Evolutionary conservation across 2,888 invertebrate species (phyloP).

Genomic region (Andrena marginata): DNA sequence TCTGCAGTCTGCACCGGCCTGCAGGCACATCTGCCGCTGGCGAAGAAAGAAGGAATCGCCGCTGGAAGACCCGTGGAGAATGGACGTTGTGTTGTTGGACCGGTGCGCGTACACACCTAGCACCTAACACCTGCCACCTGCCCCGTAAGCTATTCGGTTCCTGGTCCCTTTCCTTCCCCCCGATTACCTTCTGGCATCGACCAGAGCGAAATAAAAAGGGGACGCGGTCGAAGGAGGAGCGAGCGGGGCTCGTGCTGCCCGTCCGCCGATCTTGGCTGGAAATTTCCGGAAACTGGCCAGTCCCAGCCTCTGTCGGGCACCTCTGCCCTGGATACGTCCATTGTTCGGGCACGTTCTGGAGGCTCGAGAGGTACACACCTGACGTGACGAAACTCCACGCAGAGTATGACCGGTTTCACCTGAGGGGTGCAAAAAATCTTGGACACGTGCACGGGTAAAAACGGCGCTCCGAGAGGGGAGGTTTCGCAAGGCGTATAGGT

Average conservation of each 20-base stretch:
- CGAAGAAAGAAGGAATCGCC: conserved; percentile 62
- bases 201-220: conserved; percentile 10
- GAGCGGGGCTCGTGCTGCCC: conserved; percentile 54
- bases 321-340: background rate
- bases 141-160: conserved; percentile 48
- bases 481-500: conserved; percentile 38
- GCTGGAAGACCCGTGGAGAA: conserved; percentile 46
- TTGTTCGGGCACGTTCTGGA: conserved; percentile 11
- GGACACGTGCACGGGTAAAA: conserved; percentile 20
- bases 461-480: conserved; percentile 12
- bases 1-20: conserved; percentile 58
- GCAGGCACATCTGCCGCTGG: conserved; percentile 59
- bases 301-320: background rate
- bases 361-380: background rate
- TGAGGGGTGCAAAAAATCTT: conserved; percentile 20
- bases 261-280: conserved; percentile 33
- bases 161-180: conserved; percentile 17
- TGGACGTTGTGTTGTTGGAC: conserved; percentile 49
- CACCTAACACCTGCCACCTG: conserved; percentile 71
- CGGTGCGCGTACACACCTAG: conserved; percentile 58
- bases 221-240: conserved; percentile 1
- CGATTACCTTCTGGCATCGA: conserved; percentile 47
- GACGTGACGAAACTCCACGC: conserved; percentile 14
- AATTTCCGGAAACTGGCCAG: conserved; percentile 30
- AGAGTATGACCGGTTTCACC: conserved; percentile 17